Evolutionary conservation across 2,113 vertebrate species (phyloP).

Genomic region (Ictidomys tridecemlineatus): DNA sequence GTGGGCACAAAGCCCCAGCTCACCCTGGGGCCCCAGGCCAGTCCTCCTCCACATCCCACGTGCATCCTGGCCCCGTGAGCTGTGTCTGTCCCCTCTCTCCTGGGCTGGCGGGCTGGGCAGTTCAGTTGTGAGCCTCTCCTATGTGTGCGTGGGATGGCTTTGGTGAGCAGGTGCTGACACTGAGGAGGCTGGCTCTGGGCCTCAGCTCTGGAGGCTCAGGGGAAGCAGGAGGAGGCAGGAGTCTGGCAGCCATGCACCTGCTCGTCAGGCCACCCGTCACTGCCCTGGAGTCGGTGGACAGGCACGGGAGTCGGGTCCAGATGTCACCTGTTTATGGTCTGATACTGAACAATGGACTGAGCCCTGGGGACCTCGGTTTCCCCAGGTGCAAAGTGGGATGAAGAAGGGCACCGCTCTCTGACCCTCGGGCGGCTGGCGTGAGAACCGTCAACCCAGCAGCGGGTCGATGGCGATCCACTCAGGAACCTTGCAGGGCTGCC

Average conservation of each 20-base stretch:
- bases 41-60: rapidly evolving
- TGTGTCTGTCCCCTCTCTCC: neutral
- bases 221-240: rapidly evolving
- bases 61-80: rapidly evolving
- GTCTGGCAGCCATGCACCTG: rapidly evolving
- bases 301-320: rapidly evolving
- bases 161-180: too few relatives aligned
- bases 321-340: rapidly evolving
- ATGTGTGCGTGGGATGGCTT: too few relatives aligned
- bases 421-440: rapidly evolving
- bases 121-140: too few relatives aligned
- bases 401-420: rapidly evolving
- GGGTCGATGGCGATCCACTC: rapidly evolving
- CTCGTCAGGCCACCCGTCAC: rapidly evolving
- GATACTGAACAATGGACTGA: rapidly evolving
- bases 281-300: rapidly evolving
- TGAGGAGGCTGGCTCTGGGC: too few relatives aligned
- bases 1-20: too few relatives aligned
- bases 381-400: too few relatives aligned
- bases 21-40: neutral
- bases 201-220: neutral
- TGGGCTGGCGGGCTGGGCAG: too few relatives aligned
- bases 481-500: rapidly evolving
- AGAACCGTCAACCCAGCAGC: too few relatives aligned
- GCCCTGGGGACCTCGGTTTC: rapidly evolving